Percentiles rank a stretch among this genome's conserved stretches.
phyloP scores from a whole-genome alignment of 92 coral and sea anemone genomes.

The Epizoanthus illoricatus region DNA sequence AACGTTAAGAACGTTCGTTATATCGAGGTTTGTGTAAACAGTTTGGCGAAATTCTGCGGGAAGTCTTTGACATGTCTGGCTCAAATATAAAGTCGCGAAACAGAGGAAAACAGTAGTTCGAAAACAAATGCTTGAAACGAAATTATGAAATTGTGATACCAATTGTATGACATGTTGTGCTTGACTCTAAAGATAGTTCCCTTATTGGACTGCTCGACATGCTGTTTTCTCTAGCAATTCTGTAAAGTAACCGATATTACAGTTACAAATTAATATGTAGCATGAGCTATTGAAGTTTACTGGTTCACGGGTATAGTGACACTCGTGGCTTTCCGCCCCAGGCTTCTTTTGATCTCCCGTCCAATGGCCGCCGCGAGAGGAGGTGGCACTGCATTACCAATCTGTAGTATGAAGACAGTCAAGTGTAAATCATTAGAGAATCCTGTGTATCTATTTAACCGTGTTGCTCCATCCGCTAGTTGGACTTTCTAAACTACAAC shows the following conservation, averaged over 20 bases:
- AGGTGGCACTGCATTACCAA: slow-evolving; percentile 97
- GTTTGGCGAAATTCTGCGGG: too few relatives aligned
- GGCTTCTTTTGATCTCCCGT: slow-evolving; percentile 81
- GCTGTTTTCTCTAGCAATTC: not conserved
- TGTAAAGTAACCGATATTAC: not conserved
- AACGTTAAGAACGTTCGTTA: too few relatives aligned
- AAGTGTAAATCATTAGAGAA: too few relatives aligned
- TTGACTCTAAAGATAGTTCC: not conserved
- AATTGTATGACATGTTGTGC: not conserved
- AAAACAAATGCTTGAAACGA: too few relatives aligned
- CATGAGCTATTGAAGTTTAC: not conserved
- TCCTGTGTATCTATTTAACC: too few relatives aligned
- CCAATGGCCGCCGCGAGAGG: slow-evolving; percentile 95
- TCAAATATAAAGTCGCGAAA: not conserved
- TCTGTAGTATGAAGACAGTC: slow-evolving; percentile 38
- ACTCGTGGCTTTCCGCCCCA: slow-evolving; percentile 31
- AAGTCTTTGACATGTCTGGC: too few relatives aligned
- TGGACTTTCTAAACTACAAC: too few relatives aligned
- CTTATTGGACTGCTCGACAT: not conserved
- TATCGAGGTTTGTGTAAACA: too few relatives aligned
- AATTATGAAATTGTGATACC: not conserved
- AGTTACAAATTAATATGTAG: not conserved
- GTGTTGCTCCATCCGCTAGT: too few relatives aligned
- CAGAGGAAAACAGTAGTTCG: not conserved
- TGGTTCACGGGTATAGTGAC: not conserved